Conservation (phyloP, 2,797 vertebrate species). For the Fistularia commersonii region DNA sequence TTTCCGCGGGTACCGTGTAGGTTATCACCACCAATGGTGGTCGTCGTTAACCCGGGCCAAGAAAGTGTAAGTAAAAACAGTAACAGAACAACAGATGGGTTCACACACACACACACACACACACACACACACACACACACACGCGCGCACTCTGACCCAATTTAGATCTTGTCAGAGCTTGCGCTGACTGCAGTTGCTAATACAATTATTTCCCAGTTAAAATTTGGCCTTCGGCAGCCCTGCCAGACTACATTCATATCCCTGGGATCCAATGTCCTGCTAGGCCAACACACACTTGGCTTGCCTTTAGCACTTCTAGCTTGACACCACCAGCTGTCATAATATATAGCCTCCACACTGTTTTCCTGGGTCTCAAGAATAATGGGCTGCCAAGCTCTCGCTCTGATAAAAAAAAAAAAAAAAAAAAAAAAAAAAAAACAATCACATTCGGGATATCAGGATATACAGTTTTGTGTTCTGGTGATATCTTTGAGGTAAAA, state of each 20-base stretch:
- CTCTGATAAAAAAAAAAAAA: constrained; percentile 40
- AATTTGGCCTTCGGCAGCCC: constrained; percentile 47
- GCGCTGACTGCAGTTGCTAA: constrained; percentile 36
- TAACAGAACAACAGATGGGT: constrained; percentile 17
- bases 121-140: not conserved
- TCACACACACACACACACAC: not conserved
- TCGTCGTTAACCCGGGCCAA: too few species aligned
- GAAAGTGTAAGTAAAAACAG: not conserved
- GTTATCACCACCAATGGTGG: too few species aligned
- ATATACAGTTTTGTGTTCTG: constrained; percentile 9
- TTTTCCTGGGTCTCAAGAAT: constrained; percentile 24
- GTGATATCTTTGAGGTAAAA: constrained; percentile 26
- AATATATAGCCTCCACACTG: constrained; percentile 8
- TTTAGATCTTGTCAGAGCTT: constrained; percentile 48
- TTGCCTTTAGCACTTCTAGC: constrained; percentile 32
- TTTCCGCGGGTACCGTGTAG: too few species aligned
- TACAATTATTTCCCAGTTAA: constrained; percentile 51
- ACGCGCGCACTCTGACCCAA: constrained; percentile 49
- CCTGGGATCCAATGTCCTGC: constrained; percentile 54
- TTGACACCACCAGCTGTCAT: constrained; percentile 55
- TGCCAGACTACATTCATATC: constrained; percentile 33
- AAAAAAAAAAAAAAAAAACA: constrained; percentile 29
- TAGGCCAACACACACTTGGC: constrained; percentile 32
- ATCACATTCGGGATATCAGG: constrained; percentile 18
- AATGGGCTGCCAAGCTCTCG: constrained; percentile 24